Conservation (phyloP, 1,140 invertebrate species). For the Condylostylus longicornis region DNA sequence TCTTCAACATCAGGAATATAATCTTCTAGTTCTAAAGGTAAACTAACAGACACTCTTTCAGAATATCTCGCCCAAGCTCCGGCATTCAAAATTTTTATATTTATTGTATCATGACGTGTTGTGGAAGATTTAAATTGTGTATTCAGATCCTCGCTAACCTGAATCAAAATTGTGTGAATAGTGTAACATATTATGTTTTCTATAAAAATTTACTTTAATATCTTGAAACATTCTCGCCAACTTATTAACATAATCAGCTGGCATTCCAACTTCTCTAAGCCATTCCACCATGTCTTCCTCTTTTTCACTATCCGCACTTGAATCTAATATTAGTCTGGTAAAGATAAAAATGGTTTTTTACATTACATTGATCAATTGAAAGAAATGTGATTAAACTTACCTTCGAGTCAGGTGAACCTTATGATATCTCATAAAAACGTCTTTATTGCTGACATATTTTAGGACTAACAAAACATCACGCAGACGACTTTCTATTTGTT, state of each 20-base stretch:
- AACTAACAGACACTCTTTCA: slow-evolving; percentile 85
- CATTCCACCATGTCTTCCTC: slow-evolving; percentile 99
- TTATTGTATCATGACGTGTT: slow-evolving; percentile 54
- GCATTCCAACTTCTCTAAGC: slow-evolving; percentile 91
- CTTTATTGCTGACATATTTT: slow-evolving; percentile 99
- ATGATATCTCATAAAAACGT: slow-evolving; percentile 99
- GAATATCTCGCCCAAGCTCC: slow-evolving; percentile 94
- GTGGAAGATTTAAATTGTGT: slow-evolving; percentile 69
- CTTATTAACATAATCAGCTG: slow-evolving; percentile 98
- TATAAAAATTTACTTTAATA: slow-evolving; percentile 61
- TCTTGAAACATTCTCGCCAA: slow-evolving; percentile 95
- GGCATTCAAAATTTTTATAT: slow-evolving; percentile 92
- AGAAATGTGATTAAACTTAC: no score
- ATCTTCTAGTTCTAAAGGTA: slow-evolving; percentile 94
- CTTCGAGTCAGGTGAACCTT: slow-evolving; percentile 94
- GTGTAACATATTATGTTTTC: not conserved
- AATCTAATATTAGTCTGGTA: slow-evolving; percentile 74
- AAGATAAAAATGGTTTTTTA: slow-evolving; percentile 38
- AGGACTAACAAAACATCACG: slow-evolving; percentile 87
- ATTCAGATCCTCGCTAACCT: slow-evolving; percentile 87
- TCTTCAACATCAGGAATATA: slow-evolving; percentile 95
- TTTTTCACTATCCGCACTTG: slow-evolving; percentile 96
- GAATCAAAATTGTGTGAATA: not conserved
- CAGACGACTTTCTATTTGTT: slow-evolving; percentile 90
- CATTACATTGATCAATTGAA: no score